Conservation (phyloP, 1,140 invertebrate species). For the Drosophila auraria region DNA sequence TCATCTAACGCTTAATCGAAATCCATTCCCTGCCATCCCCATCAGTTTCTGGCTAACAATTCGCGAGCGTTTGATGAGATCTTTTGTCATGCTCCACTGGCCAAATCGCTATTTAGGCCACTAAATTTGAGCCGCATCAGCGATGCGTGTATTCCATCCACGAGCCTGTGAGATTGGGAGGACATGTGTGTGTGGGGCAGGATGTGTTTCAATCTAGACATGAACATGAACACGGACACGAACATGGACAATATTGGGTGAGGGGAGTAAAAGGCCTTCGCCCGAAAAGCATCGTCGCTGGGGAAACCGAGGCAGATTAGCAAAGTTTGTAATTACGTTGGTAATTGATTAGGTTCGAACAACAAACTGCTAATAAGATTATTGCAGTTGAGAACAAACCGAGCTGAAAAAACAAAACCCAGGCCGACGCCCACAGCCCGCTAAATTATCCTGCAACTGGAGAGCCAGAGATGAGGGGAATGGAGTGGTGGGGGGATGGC, state of each 20-base stretch:
- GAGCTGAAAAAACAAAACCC: slow-evolving; percentile 79
- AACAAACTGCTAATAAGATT: slow-evolving; percentile 85
- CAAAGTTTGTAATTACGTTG: slow-evolving; percentile 85
- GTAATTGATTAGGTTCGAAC: slow-evolving; percentile 85
- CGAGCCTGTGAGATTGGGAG: slow-evolving; percentile 12
- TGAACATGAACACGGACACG: slow-evolving; percentile 40
- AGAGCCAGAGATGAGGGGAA: background rate
- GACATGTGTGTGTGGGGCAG: slow-evolving; percentile 20
- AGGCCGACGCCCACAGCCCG: slow-evolving; percentile 23
- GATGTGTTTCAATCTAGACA: slow-evolving; percentile 45
- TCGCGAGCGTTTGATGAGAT: slow-evolving; percentile 48
- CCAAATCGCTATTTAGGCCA: slow-evolving; percentile 53
- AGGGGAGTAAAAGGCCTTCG: too few relatives aligned
- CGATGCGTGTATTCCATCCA: slow-evolving; percentile 16
- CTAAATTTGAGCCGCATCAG: slow-evolving; percentile 48
- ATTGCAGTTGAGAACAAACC: slow-evolving; percentile 83
- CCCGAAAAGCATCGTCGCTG: slow-evolving; percentile 13
- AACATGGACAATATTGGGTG: slow-evolving; percentile 14
- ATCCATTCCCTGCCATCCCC: slow-evolving; percentile 1
- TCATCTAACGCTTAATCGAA: slow-evolving; percentile 11
- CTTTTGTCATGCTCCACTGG: slow-evolving; percentile 49
- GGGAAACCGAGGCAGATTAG: slow-evolving; percentile 80
- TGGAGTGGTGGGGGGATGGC: slow-evolving; percentile 14
- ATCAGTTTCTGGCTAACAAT: slow-evolving; percentile 28
- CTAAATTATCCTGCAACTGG: slow-evolving; percentile 39